Percentiles rank a stretch among this genome's conserved stretches.
Conservation (phyloP, 2,888 invertebrate species). For the Temnothorax rugatulus region DNA sequence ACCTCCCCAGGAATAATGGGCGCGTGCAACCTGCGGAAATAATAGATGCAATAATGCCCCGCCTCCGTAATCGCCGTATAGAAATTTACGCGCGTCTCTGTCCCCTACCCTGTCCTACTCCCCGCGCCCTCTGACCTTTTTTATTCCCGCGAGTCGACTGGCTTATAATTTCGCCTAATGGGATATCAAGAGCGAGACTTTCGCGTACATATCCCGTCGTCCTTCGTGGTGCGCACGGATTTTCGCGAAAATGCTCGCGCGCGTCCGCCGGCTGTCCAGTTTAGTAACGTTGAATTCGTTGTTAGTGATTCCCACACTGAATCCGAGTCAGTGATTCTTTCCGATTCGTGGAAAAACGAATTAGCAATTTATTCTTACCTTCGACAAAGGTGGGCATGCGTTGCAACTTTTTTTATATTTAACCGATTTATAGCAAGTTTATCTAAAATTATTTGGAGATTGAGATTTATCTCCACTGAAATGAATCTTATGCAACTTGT, state of each 20-base stretch:
- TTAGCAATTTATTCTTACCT: too few species aligned
- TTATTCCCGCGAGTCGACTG: constrained; percentile 54
- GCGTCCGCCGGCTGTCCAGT: neutral
- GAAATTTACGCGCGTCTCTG: constrained; percentile 47
- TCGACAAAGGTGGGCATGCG: neutral
- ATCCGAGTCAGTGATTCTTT: neutral
- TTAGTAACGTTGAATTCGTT: neutral
- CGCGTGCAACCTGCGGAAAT: constrained; percentile 71
- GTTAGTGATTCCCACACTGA: neutral
- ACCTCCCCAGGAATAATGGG: constrained; percentile 66
- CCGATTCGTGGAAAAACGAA: neutral
- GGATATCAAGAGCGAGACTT: constrained; percentile 53
- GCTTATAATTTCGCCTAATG: constrained; percentile 55
- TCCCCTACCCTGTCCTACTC: neutral
- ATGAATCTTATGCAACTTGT: neutral
- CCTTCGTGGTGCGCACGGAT: constrained; percentile 18
- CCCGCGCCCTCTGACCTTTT: constrained; percentile 48
- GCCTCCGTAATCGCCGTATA: constrained; percentile 59
- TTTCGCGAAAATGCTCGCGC: constrained; percentile 9
- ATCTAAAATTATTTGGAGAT: neutral
- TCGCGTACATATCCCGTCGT: constrained; percentile 34
- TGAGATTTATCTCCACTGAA: neutral
- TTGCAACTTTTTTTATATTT: neutral
- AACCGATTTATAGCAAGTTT: neutral
- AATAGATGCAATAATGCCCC: constrained; percentile 67